phyloP scores from a whole-genome alignment of 2,113 vertebrate genomes.

The Nycticebus coucang region DNA sequence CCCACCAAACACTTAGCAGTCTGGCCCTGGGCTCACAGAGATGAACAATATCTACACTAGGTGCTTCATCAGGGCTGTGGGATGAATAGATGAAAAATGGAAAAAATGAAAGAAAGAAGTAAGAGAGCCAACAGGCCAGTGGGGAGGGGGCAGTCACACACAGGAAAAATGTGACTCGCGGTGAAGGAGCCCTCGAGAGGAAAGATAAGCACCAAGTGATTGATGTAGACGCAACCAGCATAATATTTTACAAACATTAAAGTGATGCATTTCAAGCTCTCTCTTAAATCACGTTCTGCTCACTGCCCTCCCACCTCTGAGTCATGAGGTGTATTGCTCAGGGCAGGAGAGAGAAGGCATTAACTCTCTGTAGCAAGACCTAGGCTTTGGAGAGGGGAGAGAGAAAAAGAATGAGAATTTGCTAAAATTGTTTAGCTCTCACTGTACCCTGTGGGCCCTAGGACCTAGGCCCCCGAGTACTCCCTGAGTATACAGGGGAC shows the following conservation, averaged over 20 bases:
- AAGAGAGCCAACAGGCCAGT: background rate
- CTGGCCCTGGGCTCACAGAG: background rate
- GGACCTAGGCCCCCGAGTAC: background rate
- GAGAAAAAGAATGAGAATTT: background rate
- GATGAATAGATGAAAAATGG: background rate
- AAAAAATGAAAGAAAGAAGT: constrained; percentile 8
- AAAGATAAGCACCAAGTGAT: background rate
- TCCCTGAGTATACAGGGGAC: background rate
- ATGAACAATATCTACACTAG: background rate
- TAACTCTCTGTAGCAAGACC: background rate
- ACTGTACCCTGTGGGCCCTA: background rate
- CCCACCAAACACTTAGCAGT: background rate
- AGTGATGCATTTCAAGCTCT: background rate
- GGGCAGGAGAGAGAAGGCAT: background rate
- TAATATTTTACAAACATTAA: background rate
- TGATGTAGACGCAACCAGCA: background rate
- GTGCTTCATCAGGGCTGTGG: background rate
- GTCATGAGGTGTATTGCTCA: background rate
- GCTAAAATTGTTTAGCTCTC: background rate
- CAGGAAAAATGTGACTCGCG: background rate
- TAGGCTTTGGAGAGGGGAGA: background rate
- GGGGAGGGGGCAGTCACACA: background rate
- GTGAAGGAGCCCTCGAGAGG: background rate
- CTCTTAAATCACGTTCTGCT: background rate
- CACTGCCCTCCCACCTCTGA: background rate